Evolutionary conservation across 1,140 invertebrate genomes (phyloP), one percentile per base, ranked within the genome.

Genomic region (Saccostrea glomerata): DNA sequence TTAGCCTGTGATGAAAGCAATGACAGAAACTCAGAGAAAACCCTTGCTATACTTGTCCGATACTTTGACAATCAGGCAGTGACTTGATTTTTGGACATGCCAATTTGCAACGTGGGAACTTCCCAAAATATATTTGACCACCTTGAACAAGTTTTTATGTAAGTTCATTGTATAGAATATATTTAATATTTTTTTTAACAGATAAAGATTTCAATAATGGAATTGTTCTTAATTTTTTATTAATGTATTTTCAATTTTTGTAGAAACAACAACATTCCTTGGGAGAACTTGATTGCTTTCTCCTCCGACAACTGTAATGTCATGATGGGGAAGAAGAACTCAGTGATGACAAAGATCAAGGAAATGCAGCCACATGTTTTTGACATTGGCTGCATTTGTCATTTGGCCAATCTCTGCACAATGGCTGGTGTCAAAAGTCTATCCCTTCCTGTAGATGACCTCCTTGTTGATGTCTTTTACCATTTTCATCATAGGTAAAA

Each of bases 301-400:
- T 20, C 23, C 17, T 86, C 86, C 17, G 89, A 90, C 87, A 90
- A 90, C 82, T 85, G 66, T 36, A 86, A 77, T 84, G 87, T 90
- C 13, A 88, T 88, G 89, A 86, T 40, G n/a, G 89, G 89, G 2
- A 23, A 60, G 83, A 36, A 88, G 36, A 90, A 90, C 82, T 88
- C 87, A 73, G 89, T 88, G 47, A 7, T 90, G 25, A 63, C 82
- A 9, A 83, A 87, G 56, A 89, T 90, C 17, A 86, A 36, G 85
- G 63, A 84, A 23, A 85, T 23, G 58, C 85, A 87, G 40, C 87
- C 87, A 47, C 13, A 47, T 36, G 85, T 86, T 20, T 83, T 87
- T 47, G 87, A 90, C 73, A n/a, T 90, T 25, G 86, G 87, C 13
- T 90, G 89, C 66, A 89, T 89, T 58, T 90, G 87, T 86, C 89